phyloP scores from a whole-genome alignment of 2,888 invertebrate genomes.

The Perizoma affinitatum region DNA sequence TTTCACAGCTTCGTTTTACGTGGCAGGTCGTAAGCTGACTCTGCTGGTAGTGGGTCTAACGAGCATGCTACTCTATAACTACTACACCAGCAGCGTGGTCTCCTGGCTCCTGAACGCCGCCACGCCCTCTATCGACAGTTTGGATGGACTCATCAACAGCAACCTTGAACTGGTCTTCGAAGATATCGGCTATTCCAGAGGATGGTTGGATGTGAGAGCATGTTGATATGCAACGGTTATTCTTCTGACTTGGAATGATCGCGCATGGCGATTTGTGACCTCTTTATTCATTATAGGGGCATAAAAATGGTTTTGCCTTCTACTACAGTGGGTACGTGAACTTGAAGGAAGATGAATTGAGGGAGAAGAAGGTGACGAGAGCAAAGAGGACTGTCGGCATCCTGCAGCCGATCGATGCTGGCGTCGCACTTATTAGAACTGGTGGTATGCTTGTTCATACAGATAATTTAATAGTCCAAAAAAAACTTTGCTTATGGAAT shows the following conservation, averaged over 20 bases:
- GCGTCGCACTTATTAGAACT: slow-evolving; percentile 61
- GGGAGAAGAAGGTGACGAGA: slow-evolving; percentile 63
- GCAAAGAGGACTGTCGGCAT: slow-evolving; percentile 53
- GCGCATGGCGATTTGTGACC: too few species aligned
- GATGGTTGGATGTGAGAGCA: slow-evolving; percentile 68
- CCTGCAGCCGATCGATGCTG: slow-evolving; percentile 54
- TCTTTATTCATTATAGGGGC: slow-evolving; percentile 13
- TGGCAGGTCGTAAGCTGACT: slow-evolving; percentile 58
- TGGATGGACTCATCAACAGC: slow-evolving; percentile 78
- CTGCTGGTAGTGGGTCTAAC: slow-evolving; percentile 66
- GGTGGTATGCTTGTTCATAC: slow-evolving; percentile 52
- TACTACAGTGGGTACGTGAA: slow-evolving; percentile 71
- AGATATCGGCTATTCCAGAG: slow-evolving; percentile 76
- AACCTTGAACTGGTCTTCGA: slow-evolving; percentile 80
- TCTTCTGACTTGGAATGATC: too few species aligned
- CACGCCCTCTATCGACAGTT: slow-evolving; percentile 68
- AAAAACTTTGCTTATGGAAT: too few species aligned
- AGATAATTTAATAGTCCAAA: too few species aligned
- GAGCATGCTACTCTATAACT: slow-evolving; percentile 82
- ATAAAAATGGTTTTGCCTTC: slow-evolving; percentile 73
- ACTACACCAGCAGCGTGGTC: slow-evolving; percentile 85
- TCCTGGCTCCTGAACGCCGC: slow-evolving; percentile 82
- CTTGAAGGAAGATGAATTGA: slow-evolving; percentile 65
- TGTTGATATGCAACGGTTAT: too few species aligned
- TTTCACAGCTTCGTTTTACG: too few species aligned